These are phyloP conservation scores for Bhutanitis thaidina DNA, from an alignment of 2,888 invertebrate species.

Conservation along the genomic window DNA sequence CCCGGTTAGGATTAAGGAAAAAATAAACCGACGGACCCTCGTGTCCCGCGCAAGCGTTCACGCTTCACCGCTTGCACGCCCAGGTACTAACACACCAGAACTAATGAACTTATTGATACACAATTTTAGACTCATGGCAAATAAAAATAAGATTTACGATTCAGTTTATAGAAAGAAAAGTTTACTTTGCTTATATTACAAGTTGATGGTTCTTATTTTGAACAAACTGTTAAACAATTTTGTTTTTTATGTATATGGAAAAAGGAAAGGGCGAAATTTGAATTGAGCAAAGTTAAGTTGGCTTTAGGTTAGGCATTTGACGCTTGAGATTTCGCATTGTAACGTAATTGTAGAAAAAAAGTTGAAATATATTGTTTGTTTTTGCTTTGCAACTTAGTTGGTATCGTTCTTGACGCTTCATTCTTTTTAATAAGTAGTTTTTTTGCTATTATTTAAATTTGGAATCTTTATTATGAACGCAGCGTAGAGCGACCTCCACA, in stretches of 20 bases:
- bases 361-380: conserved; percentile 51
- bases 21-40: conserved; percentile 71
- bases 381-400: conserved; percentile 26
- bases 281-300: background rate
- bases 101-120: conserved; percentile 3
- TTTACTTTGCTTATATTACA: background rate
- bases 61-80: conserved; percentile 60
- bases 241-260: conserved; percentile 3
- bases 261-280: background rate
- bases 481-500: no score
- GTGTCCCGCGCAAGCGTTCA: conserved; percentile 70
- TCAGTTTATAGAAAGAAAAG: background rate
- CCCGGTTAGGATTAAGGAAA: conserved; percentile 75
- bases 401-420: conserved; percentile 1
- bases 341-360: conserved; percentile 71
- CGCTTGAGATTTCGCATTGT: conserved; percentile 71
- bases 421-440: no score
- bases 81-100: conserved; percentile 24
- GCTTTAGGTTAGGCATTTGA: conserved; percentile 56
- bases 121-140: conserved; percentile 27
- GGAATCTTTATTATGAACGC: no score
- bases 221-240: conserved; percentile 13
- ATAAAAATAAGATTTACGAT: conserved; percentile 1
- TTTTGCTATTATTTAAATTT: no score
- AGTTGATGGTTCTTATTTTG: background rate